Evolutionary conservation across 2,888 invertebrate species (phyloP).

Genomic region (Tricholauxania praeusta): DNA sequence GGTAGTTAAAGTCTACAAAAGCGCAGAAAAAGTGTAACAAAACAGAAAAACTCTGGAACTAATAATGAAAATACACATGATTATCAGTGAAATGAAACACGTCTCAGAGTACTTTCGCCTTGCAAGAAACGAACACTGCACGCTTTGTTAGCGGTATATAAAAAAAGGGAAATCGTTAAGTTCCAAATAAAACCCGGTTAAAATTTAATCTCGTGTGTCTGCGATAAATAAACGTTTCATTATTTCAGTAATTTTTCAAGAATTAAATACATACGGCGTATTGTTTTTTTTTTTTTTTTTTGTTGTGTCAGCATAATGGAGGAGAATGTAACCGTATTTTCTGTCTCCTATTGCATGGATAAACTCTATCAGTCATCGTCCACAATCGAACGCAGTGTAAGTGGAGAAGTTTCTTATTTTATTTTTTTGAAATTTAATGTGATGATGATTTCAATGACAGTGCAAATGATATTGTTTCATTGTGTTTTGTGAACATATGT

Average conservation of each 20-base stretch:
- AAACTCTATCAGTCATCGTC: slow-evolving; percentile 46
- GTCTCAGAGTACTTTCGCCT: slow-evolving; percentile 39
- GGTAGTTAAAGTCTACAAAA: neutral
- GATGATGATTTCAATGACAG: too few relatives aligned
- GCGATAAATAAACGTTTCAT: neutral
- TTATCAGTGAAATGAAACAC: slow-evolving; percentile 28
- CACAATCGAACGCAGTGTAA: slow-evolving; percentile 27
- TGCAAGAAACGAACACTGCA: slow-evolving; percentile 17
- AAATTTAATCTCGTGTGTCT: neutral
- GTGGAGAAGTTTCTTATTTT: slow-evolving; percentile 16
- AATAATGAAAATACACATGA: slow-evolving; percentile 27
- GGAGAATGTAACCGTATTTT: slow-evolving; percentile 55
- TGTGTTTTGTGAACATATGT: too few relatives aligned
- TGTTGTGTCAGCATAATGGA: slow-evolving; percentile 47
- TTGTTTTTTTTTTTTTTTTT: too few relatives aligned
- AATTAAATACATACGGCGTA: too few relatives aligned
- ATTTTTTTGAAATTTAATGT: slow-evolving; percentile 35
- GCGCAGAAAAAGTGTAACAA: slow-evolving; percentile 6
- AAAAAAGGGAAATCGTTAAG: neutral
- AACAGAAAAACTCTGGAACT: neutral
- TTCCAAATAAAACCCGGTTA: neutral
- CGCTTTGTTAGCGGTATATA: neutral
- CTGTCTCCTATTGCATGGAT: slow-evolving; percentile 61
- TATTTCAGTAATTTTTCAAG: slow-evolving; percentile 3
- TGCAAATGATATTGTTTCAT: too few relatives aligned